A percentile compares a stretch with the other conserved stretches of the same genome.
phyloP scores from a whole-genome alignment of 2,888 invertebrate genomes.

The Metopia argyrocephala region DNA sequence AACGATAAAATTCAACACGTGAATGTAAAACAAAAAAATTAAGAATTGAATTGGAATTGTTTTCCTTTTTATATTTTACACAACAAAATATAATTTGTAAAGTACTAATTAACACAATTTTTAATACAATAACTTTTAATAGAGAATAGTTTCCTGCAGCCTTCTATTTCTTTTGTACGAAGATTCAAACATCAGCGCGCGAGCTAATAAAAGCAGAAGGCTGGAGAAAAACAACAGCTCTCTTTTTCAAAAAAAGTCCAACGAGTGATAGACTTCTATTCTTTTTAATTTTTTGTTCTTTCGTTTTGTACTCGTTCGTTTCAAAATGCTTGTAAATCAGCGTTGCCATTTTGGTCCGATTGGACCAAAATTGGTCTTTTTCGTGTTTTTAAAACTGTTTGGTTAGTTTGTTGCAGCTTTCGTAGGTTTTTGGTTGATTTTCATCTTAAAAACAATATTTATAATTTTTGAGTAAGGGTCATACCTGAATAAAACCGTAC shows the following conservation, averaged over 20 bases:
- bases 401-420: too few relatives aligned
- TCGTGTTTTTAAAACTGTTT: too few relatives aligned
- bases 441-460: too few relatives aligned
- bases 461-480: too few relatives aligned
- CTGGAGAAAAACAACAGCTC: conserved; percentile 10
- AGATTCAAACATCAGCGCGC: conserved; percentile 44
- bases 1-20: conserved; percentile 30
- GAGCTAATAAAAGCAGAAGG: conserved; percentile 15
- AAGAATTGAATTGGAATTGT: background rate
- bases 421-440: too few relatives aligned
- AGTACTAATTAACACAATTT: background rate
- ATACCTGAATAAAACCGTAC: too few relatives aligned
- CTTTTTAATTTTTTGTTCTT: background rate
- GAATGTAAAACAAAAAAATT: background rate
- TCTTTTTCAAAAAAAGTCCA: conserved; percentile 22
- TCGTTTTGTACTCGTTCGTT: conserved; percentile 11
- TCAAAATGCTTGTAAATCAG: conserved; percentile 20
- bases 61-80: background rate
- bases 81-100: conserved; percentile 19
- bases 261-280: conserved; percentile 29
- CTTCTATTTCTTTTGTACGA: conserved; percentile 2
- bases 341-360: too few relatives aligned
- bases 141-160: background rate
- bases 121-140: background rate
- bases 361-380: too few relatives aligned